Base-by-base conservation (phyloP, 53 echinoderm and acorn worm species). In the Holothuria leucospilota region DNA sequence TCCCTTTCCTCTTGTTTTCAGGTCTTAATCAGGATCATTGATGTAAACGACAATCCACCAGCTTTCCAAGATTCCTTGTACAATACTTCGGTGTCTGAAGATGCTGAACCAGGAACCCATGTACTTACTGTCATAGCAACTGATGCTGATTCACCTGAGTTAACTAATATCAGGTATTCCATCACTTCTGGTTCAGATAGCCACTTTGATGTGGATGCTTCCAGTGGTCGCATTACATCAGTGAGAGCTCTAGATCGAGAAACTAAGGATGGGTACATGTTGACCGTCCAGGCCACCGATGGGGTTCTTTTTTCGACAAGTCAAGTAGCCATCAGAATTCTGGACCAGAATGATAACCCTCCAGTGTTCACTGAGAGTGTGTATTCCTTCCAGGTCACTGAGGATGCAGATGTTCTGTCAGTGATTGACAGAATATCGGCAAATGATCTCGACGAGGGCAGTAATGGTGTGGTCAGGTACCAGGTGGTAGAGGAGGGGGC, bases 1-100 rank as follows among this genome's bases (percentile, higher is more conserved):
- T 59, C n/a, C 21, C 60, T 72, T 56, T 5, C 56, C 16, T 84
- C 20, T 87, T 24, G 52, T 59, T 88, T 42, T 6, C 85, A 96
- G 96, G 91, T 96, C 13, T 29, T 39, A 20, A 83, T 96, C 60
- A 92, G 85, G 12, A 85, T 96, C 3, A 21, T 82, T 12, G 96
- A 96, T 75, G 87, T 88, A 56, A 96, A 96, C 41, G 96, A 96
- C 89, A 96, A 93, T 69, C 89, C 96, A 0, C 96, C 96, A 30
- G 64, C 82, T 69, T 96, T 96, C 72, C 81, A 66, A 26, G 77
- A 81, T 8, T 70, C 73, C 34, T 67, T 91, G 42, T 92, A 91
- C 78, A 89, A 82, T n/a, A 92, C 84, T n/a, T 89, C 90, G 69
- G 91, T 96, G 65, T 49, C 86, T 29, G 96, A 96, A 82, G 89